Conservation (phyloP, 1,140 invertebrate genomes). For the Pygmarrhopalites habei region DNA sequence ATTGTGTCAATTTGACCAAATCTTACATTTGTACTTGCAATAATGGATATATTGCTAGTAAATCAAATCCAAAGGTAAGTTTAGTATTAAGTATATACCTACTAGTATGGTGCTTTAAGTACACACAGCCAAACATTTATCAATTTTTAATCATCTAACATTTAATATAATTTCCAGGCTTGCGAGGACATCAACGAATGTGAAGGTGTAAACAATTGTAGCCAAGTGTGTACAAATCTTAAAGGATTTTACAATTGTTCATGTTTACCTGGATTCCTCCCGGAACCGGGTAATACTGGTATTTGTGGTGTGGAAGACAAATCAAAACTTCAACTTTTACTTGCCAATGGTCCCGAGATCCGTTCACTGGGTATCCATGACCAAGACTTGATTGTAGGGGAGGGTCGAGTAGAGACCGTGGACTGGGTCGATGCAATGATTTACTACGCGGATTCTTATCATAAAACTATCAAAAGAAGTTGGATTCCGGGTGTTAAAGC, state of each 20-base stretch:
- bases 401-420: conserved; percentile 77
- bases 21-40: conserved; percentile 85
- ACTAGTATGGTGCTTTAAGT: no score
- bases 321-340: conserved; percentile 41
- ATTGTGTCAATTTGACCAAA: conserved; percentile 74
- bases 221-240: conserved; percentile 84
- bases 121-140: no score
- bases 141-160: no score
- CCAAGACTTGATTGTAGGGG: conserved; percentile 68
- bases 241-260: conserved; percentile 85
- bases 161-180: no score
- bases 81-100: no score
- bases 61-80: conserved; percentile 64
- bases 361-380: conserved; percentile 62
- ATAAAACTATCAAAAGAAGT: conserved; percentile 82
- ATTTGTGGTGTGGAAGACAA: conserved; percentile 59
- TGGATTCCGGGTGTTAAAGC: conserved; percentile 73
- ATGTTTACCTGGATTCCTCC: conserved; percentile 72
- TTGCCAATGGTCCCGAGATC: conserved; percentile 77
- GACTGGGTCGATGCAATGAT: conserved; percentile 62
- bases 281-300: conserved; percentile 67
- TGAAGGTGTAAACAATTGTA: conserved; percentile 70
- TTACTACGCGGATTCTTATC: conserved; percentile 83
- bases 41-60: conserved; percentile 43
- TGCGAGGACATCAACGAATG: conserved; percentile 75